Base-by-base conservation (phyloP, 2,113 vertebrate genomes). In the Petaurus breviceps region DNA sequence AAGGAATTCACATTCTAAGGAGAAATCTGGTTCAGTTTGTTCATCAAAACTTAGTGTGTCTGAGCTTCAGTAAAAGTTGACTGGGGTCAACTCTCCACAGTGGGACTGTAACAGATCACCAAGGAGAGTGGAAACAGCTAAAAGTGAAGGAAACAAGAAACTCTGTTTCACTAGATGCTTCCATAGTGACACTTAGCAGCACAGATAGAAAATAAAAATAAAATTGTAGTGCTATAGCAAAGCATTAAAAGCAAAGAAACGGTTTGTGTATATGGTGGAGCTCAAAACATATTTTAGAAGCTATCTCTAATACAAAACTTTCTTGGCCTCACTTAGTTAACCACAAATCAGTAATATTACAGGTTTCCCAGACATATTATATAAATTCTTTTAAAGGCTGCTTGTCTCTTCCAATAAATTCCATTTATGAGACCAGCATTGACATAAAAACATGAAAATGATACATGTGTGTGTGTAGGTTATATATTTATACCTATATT, bases 21-120 rank as follows among this genome's bases (percentile, higher is more conserved):
- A 94, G 68, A 95, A 49, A 77, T 94, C 68, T 51, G 55, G 47
- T 93, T 77, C 68, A 91, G 26, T 91, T 95, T 77, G 31, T 93
- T 93, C 9, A 43, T 92, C 96, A 37, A 91, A 94, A 92, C 84
- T 95, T 90, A 93, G 89, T 95, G 94, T 84, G 93, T 92, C 93
- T 52, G 51, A 37, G 37, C 84, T 43, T 96, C 95, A 77, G 90
- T 3, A 1, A 89, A 92, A 98, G 94, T 6, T 98, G 95, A 93
- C 25, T 96, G 95, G 51, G 93, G 28, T 51, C 95, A 3, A 43
- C 96, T 89, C 97, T 97, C 96, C 91, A 37, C 54, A 11, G 91
- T 93, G 92, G 91, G 91, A 96, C 97, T 94, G 94, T 51, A 84
- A 93, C 96, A 97, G 53, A 90, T 90, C 91, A 90, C 6, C 37